phyloP scores from a whole-genome alignment of 2,888 invertebrate genomes.

The Troides helena region DNA sequence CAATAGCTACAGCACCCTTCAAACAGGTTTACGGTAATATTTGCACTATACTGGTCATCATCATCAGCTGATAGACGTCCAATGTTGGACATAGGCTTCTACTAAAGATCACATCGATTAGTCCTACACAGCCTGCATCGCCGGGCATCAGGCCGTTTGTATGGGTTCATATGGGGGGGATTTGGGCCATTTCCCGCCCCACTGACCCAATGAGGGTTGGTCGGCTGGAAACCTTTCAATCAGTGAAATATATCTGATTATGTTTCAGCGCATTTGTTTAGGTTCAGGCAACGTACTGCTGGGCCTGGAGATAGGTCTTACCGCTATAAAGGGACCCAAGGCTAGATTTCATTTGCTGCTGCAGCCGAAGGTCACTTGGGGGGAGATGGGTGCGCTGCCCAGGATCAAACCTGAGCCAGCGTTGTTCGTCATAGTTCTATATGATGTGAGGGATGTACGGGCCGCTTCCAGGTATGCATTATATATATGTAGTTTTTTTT shows the following conservation, averaged over 20 bases:
- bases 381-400: conserved; percentile 53
- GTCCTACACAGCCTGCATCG: too few relatives aligned
- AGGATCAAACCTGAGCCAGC: conserved; percentile 56
- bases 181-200: too few relatives aligned
- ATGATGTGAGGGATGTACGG: conserved; percentile 48
- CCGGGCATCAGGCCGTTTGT: too few relatives aligned
- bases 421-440: conserved; percentile 57
- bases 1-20: too few relatives aligned
- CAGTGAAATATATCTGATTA: background rate
- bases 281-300: conserved; percentile 53
- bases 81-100: too few relatives aligned
- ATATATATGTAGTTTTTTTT: background rate
- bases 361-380: conserved; percentile 60
- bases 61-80: too few relatives aligned
- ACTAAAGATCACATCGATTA: too few relatives aligned
- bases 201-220: too few relatives aligned
- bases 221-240: too few relatives aligned
- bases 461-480: conserved; percentile 52
- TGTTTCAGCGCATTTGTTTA: conserved; percentile 50
- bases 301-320: conserved; percentile 62
- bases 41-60: too few relatives aligned
- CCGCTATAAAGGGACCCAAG: conserved; percentile 52
- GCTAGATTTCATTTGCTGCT: conserved; percentile 58
- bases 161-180: too few relatives aligned
- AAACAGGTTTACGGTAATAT: too few relatives aligned